phyloP scores from a whole-genome alignment of 1,140 invertebrate species.

The Meteorus sp. region DNA sequence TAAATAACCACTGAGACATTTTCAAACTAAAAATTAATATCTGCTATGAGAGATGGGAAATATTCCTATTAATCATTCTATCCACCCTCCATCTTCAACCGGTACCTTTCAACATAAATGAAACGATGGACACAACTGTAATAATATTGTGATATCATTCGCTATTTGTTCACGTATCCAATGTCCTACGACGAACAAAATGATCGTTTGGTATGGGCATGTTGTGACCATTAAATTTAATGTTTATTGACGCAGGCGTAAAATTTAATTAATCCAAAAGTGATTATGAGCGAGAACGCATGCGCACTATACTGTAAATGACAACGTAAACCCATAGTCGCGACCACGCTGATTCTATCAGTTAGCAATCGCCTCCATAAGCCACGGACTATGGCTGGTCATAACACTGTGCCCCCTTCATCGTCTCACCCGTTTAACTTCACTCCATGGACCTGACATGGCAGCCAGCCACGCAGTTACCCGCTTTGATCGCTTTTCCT shows the following conservation, averaged over 20 bases:
- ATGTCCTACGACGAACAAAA: neutral
- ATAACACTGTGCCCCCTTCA: slow-evolving; percentile 46
- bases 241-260: slow-evolving; percentile 54
- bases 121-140: too few species aligned
- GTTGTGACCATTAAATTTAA: slow-evolving; percentile 55
- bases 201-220: slow-evolving; percentile 15
- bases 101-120: too few species aligned
- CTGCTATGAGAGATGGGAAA: too few species aligned
- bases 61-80: too few species aligned
- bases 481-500: slow-evolving; percentile 16
- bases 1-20: slow-evolving; percentile 5
- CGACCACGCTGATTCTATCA: slow-evolving; percentile 54
- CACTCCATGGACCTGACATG: slow-evolving; percentile 54
- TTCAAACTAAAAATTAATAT: slow-evolving; percentile 37
- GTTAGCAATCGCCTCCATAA: slow-evolving; percentile 52
- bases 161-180: too few species aligned
- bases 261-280: slow-evolving; percentile 62
- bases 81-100: too few species aligned
- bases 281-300: slow-evolving; percentile 56
- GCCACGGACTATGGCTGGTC: slow-evolving; percentile 51
- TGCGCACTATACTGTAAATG: too few species aligned
- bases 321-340: too few species aligned
- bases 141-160: too few species aligned
- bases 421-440: slow-evolving; percentile 48
- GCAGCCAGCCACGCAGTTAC: slow-evolving; percentile 40